These are phyloP conservation scores for Acanthochromis polyacanthus DNA, from an alignment of 2,113 vertebrate species.

Conservation along the genomic window DNA sequence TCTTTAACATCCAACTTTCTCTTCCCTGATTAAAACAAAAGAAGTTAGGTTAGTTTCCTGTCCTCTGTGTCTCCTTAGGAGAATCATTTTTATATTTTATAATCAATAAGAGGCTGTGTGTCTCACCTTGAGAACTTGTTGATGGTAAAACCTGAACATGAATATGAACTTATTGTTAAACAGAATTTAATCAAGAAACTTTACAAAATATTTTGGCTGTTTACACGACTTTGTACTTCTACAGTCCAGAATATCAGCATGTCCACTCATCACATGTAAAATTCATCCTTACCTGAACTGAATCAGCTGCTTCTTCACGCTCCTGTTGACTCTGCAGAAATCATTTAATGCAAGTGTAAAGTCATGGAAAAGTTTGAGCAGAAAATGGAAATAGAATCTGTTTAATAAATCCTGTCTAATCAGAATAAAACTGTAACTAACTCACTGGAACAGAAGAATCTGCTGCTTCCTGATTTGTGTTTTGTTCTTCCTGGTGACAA, in stretches of 20 bases:
- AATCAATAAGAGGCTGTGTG: not conserved
- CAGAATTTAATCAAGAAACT: too few relatives aligned
- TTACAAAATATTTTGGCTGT: too few relatives aligned
- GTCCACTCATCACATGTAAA: not conserved
- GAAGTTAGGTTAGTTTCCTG: too few relatives aligned
- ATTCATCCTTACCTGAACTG: not conserved
- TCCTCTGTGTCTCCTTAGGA: too few relatives aligned
- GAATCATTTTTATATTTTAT: too few relatives aligned
- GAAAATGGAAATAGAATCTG: not conserved
- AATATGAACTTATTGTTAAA: too few relatives aligned
- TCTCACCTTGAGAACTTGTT: conserved; percentile 18
- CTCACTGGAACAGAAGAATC: not conserved
- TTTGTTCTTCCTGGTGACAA: not conserved
- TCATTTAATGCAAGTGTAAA: too few relatives aligned
- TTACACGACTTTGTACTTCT: too few relatives aligned
- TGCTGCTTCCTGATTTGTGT: not conserved
- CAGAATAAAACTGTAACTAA: not conserved
- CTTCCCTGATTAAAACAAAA: conserved; percentile 9
- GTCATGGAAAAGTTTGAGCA: too few relatives aligned
- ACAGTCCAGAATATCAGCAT: too few relatives aligned
- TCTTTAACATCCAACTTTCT: not conserved
- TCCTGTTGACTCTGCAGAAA: not conserved
- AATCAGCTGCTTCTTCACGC: not conserved
- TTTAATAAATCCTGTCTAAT: not conserved
- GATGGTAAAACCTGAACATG: conserved; percentile 1